These are phyloP conservation scores for Synanthedon myopaeformis DNA, from an alignment of 2,888 invertebrate species.

Conservation along the genomic window DNA sequence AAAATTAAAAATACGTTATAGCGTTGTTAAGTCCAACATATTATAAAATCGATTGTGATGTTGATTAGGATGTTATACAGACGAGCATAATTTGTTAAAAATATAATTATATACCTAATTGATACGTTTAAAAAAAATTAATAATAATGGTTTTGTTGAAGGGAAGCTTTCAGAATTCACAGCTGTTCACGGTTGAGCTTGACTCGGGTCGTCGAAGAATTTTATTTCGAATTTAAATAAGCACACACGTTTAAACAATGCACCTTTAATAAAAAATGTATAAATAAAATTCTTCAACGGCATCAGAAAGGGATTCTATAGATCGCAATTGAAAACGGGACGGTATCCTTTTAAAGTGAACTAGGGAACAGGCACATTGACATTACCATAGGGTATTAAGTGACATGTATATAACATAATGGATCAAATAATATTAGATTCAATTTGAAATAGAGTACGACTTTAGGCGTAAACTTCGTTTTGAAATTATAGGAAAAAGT, in stretches of 20 bases:
- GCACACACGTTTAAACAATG: not conserved
- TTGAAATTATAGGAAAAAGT: constrained; percentile 3
- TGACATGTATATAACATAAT: constrained; percentile 46
- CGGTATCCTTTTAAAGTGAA: constrained; percentile 42
- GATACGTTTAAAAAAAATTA: constrained; percentile 21
- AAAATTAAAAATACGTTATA: constrained; percentile 28
- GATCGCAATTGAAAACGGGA: constrained; percentile 14
- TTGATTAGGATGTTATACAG: constrained; percentile 55
- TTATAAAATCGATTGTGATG: constrained; percentile 63
- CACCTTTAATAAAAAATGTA: not conserved
- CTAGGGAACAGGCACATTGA: constrained; percentile 54
- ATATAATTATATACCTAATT: constrained; percentile 48
- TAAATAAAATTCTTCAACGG: not conserved
- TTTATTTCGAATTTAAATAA: constrained; percentile 2
- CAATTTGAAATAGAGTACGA: constrained; percentile 20
- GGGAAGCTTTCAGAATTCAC: constrained; percentile 2
- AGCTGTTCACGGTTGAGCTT: constrained; percentile 2
- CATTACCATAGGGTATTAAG: constrained; percentile 38
- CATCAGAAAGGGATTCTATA: constrained; percentile 3
- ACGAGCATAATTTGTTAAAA: constrained; percentile 52
- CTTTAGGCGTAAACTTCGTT: constrained; percentile 9
- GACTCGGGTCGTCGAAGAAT: not conserved
- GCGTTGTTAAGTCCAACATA: constrained; percentile 46
- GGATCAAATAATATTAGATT: constrained; percentile 45
- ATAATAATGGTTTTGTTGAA: constrained; percentile 20